A percentile compares a stretch with the other conserved stretches of the same genome.
Evolutionary conservation across 2,888 invertebrate species (phyloP).

Genomic region (Itoplectis maculator): DNA sequence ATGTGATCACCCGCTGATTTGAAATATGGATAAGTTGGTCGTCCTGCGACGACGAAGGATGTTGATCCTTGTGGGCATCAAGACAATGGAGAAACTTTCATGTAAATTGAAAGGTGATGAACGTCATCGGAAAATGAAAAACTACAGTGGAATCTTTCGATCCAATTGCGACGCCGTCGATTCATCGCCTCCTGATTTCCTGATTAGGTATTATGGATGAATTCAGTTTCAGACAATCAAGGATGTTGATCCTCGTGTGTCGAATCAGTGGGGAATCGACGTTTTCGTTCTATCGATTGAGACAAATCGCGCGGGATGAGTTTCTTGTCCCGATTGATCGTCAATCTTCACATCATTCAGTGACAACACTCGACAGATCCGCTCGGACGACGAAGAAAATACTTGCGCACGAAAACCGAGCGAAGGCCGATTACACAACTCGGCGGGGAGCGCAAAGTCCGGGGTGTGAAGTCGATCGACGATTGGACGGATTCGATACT

Average conservation of each 20-base stretch:
- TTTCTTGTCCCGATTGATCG: constrained; percentile 1
- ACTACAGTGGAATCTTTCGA: neutral
- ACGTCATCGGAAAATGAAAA: neutral
- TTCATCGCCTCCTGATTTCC: neutral
- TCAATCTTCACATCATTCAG: constrained; percentile 1
- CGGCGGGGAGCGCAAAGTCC: constrained; percentile 42
- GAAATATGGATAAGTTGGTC: neutral
- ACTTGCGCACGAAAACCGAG: constrained; percentile 17
- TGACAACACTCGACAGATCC: constrained; percentile 11
- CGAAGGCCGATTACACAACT: constrained; percentile 35
- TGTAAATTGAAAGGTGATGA: too few relatives aligned
- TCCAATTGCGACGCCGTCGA: neutral
- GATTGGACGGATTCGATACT: constrained; percentile 27
- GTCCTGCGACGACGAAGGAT: neutral
- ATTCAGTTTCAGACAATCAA: neutral
- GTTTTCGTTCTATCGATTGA: constrained; percentile 1
- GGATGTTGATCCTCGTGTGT: neutral
- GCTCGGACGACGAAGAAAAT: constrained; percentile 1
- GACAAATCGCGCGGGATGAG: neutral
- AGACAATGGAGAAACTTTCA: neutral
- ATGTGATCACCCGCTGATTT: neutral
- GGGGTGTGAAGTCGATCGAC: constrained; percentile 24
- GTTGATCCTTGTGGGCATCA: neutral
- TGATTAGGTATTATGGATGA: neutral
- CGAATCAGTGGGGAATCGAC: neutral